phyloP scores from a whole-genome alignment of 2,797 vertebrate genomes.

The Craterocephalus amniculus region DNA sequence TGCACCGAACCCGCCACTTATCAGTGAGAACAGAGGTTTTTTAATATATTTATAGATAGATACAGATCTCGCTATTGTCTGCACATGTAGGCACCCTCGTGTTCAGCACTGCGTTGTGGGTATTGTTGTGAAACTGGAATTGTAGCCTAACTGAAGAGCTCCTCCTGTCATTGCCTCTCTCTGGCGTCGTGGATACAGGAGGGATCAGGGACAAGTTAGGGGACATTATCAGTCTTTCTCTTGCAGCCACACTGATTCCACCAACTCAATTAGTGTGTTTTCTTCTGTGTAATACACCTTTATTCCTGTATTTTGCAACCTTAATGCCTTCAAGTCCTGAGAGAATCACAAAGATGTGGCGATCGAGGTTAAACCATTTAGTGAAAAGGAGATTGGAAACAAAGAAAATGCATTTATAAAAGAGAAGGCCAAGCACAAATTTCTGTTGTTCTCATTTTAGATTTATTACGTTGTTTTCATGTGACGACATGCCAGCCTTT shows the following conservation, averaged over 20 bases:
- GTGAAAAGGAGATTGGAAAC: slow-evolving; percentile 26
- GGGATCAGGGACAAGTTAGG: slow-evolving; percentile 75
- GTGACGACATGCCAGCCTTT: slow-evolving; percentile 67
- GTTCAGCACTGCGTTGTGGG: slow-evolving; percentile 66
- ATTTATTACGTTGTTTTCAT: slow-evolving; percentile 59
- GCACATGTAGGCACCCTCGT: slow-evolving; percentile 49
- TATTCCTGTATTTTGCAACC: slow-evolving; percentile 51
- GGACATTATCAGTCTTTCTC: slow-evolving; percentile 57
- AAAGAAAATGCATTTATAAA: slow-evolving; percentile 44
- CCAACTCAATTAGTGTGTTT: slow-evolving; percentile 47
- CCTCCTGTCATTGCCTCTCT: slow-evolving; percentile 55
- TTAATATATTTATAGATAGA: slow-evolving; percentile 65
- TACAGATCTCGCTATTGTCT: slow-evolving; percentile 36
- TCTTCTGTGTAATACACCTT: slow-evolving; percentile 21
- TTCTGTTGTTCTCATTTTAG: slow-evolving; percentile 47
- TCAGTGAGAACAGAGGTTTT: slow-evolving; percentile 65
- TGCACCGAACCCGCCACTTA: slow-evolving; percentile 53
- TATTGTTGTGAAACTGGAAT: slow-evolving; percentile 81
- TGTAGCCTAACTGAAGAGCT: slow-evolving; percentile 67
- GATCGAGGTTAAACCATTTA: slow-evolving; percentile 25
- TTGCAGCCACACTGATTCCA: slow-evolving; percentile 50
- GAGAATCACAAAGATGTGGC: slow-evolving; percentile 25
- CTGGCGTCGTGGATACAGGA: slow-evolving; percentile 45
- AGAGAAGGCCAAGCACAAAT: slow-evolving; percentile 77
- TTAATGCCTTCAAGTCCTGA: slow-evolving; percentile 60